A percentile compares a stretch with the other conserved stretches of the same genome.
These are phyloP conservation scores for Hippocampus comes DNA, from an alignment of 2,113 vertebrate genomes.

Conservation along the genomic window DNA sequence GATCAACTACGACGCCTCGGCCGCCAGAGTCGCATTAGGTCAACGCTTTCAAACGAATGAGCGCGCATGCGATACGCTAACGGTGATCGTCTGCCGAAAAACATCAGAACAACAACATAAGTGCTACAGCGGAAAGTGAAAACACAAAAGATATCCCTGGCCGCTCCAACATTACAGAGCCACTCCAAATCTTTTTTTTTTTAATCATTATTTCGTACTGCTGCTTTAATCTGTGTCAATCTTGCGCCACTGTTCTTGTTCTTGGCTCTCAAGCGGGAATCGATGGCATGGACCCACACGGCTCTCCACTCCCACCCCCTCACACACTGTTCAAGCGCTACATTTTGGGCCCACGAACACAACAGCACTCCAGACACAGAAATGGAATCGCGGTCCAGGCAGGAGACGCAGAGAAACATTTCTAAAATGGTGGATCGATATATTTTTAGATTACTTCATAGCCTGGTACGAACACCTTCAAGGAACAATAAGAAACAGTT, in stretches of 20 bases:
- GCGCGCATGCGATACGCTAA: not conserved
- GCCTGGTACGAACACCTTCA: too few species aligned
- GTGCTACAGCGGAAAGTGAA: not conserved
- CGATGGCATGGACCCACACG: conserved; percentile 42
- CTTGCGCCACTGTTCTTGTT: conserved; percentile 27
- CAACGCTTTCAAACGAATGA: conserved; percentile 28
- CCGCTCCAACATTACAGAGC: too few species aligned
- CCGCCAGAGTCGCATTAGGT: conserved; percentile 97
- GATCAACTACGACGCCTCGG: conserved; percentile 98
- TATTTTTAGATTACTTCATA: not conserved
- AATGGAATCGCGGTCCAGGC: conserved; percentile 45
- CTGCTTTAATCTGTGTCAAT: not conserved
- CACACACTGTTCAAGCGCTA: conserved; percentile 25
- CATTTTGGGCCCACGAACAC: conserved; percentile 57
- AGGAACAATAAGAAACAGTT: too few species aligned
- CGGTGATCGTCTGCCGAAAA: not conserved
- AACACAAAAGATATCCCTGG: not conserved
- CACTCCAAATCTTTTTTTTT: not conserved
- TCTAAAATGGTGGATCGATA: not conserved
- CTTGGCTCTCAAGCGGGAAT: conserved; percentile 50
- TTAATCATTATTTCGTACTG: not conserved
- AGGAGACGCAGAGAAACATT: conserved; percentile 31
- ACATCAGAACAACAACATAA: too few species aligned
- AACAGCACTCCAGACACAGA: conserved; percentile 49
- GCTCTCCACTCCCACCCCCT: conserved; percentile 42